Evolutionary conservation across 1,140 invertebrate genomes (phyloP).

Genomic region (Drosophila nigromelanica): DNA sequence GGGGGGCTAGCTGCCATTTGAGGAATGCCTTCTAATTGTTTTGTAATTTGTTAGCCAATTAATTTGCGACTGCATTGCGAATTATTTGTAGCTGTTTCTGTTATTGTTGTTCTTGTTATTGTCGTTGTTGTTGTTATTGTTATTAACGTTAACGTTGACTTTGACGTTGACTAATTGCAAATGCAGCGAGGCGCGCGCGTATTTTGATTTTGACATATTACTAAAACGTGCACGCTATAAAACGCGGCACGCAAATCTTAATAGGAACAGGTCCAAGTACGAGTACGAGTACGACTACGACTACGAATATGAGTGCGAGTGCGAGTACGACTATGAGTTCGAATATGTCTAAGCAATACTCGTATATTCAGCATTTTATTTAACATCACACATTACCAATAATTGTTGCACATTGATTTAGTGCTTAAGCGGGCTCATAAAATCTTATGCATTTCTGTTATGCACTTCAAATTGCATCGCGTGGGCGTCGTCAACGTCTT

Average conservation of each 20-base stretch:
- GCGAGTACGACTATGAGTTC: constrained; percentile 6
- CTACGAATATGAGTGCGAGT: constrained; percentile 1
- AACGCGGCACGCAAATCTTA: constrained; percentile 48
- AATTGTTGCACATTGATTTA: constrained; percentile 73
- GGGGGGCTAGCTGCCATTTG: constrained; percentile 58
- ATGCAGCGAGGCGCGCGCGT: constrained; percentile 58
- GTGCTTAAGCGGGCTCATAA: constrained; percentile 43
- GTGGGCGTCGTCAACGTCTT: constrained; percentile 53
- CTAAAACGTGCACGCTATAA: constrained; percentile 74
- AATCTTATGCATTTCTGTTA: constrained; percentile 50
- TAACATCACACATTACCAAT: constrained; percentile 54
- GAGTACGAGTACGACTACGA: constrained; percentile 6
- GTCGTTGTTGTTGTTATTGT: constrained; percentile 33
- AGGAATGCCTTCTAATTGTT: constrained; percentile 80
- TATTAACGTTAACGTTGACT: constrained; percentile 32
- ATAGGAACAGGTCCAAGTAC: constrained; percentile 57
- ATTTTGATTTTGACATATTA: constrained; percentile 79
- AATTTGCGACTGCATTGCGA: constrained; percentile 73
- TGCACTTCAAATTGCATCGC: constrained; percentile 44
- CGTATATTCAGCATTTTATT: constrained; percentile 68
- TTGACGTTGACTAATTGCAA: constrained; percentile 67
- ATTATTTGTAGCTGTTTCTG: constrained; percentile 43
- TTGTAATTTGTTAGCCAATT: constrained; percentile 81
- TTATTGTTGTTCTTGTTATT: constrained; percentile 19
- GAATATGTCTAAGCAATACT: constrained; percentile 2